Evolutionary conservation across 2,113 vertebrate species (phyloP).

Genomic region (Candoia aspera): DNA sequence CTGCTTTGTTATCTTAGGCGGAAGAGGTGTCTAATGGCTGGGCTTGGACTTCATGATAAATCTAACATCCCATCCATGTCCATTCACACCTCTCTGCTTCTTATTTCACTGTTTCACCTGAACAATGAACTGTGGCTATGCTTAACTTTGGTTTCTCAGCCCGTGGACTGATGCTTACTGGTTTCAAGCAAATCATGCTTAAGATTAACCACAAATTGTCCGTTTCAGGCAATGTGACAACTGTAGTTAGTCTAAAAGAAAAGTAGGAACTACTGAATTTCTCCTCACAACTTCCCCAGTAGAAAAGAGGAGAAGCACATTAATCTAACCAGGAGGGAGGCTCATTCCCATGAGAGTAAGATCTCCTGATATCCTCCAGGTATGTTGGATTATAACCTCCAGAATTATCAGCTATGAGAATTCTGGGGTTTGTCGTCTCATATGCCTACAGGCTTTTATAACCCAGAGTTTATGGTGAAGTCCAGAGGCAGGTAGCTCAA

Average conservation of each 20-base stretch:
- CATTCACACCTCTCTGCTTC: neutral
- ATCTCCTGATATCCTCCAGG: neutral
- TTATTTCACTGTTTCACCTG: neutral
- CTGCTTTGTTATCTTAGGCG: neutral
- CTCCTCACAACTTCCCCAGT: neutral
- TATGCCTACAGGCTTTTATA: neutral
- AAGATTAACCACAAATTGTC: neutral
- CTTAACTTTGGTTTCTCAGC: neutral
- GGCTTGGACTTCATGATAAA: neutral
- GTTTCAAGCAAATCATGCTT: neutral
- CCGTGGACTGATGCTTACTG: neutral
- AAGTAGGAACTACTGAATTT: neutral
- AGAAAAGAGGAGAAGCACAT: neutral
- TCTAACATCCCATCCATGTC: neutral
- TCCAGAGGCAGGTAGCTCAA: neutral
- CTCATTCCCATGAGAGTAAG: neutral
- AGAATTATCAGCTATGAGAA: neutral
- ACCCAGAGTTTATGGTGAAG: neutral
- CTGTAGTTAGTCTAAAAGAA: neutral
- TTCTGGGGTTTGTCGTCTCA: neutral
- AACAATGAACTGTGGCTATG: neutral
- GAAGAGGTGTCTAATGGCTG: neutral
- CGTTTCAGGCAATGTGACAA: neutral
- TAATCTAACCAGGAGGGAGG: neutral
- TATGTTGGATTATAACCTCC: neutral